Evolutionary conservation across 2,888 invertebrate genomes (phyloP).

Genomic region (Drosophila algonquin): DNA sequence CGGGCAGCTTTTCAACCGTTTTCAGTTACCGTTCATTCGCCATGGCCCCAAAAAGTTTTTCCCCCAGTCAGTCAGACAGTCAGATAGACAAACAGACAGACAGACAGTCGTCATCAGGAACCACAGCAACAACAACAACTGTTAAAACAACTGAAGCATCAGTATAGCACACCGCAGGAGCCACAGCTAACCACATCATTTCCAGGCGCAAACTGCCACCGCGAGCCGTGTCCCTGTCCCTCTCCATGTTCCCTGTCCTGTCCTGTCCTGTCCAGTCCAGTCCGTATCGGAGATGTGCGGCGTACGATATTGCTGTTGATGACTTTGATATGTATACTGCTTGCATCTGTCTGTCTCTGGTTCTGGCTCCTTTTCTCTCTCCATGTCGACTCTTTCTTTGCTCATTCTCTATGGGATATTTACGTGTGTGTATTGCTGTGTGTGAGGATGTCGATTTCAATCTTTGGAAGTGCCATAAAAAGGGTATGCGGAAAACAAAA

Average conservation of each 20-base stretch:
- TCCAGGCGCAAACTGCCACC: constrained; percentile 61
- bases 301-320: constrained; percentile 19
- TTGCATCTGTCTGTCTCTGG: neutral
- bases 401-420: neutral
- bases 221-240: neutral
- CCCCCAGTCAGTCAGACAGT: constrained; percentile 6
- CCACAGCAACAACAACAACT: constrained; percentile 12
- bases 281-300: constrained; percentile 5
- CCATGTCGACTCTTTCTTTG: neutral
- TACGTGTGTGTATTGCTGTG: neutral
- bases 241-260: neutral
- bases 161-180: constrained; percentile 37
- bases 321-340: constrained; percentile 41
- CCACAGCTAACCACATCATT: constrained; percentile 66
- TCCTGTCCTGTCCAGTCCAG: neutral
- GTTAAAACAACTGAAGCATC: neutral
- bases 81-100: constrained; percentile 1
- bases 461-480: neutral
- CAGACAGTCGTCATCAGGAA: constrained; percentile 22
- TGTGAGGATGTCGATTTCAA: neutral
- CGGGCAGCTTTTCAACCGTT: constrained; percentile 42
- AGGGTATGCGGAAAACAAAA: too few relatives aligned
- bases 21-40: constrained; percentile 30
- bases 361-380: neutral
- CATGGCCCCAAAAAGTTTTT: constrained; percentile 14